phyloP scores from a whole-genome alignment of 2,113 vertebrate species.

The Melanotaenia duboulayi region DNA sequence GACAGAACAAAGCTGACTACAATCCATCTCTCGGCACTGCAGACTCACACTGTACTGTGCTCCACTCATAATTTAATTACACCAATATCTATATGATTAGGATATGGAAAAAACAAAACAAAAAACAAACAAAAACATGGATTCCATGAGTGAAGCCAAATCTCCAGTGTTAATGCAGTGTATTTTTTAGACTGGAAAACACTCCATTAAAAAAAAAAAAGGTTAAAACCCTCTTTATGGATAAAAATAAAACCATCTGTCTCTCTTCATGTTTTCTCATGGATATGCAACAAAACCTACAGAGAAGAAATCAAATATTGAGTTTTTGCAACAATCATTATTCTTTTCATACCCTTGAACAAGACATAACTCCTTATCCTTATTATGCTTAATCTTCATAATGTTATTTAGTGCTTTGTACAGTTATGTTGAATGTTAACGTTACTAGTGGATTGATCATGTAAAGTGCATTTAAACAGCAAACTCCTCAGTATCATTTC shows the following conservation, averaged over 20 bases:
- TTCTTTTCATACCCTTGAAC: too few relatives aligned
- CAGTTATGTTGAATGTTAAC: neutral
- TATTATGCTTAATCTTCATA: neutral
- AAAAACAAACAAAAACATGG: neutral
- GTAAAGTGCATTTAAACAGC: neutral
- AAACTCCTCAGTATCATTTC: neutral
- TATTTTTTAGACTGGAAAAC: neutral
- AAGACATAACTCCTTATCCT: too few relatives aligned
- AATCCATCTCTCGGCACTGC: neutral
- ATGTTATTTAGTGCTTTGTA: neutral
- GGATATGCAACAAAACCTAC: neutral
- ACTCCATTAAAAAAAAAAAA: too few relatives aligned
- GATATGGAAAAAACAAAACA: neutral
- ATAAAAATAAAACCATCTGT: neutral
- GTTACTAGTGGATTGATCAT: neutral
- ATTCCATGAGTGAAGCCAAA: neutral
- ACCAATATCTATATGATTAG: too few relatives aligned
- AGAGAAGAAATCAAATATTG: neutral
- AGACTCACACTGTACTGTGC: neutral
- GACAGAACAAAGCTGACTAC: slow-evolving; percentile 38
- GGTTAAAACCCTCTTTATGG: too few relatives aligned
- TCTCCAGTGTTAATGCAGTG: neutral
- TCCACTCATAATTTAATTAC: slow-evolving; percentile 2
- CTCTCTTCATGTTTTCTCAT: neutral
- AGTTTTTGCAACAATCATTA: neutral